These are phyloP conservation scores for Gasteruption jaculator DNA, from an alignment of 2,888 invertebrate species.

Conservation along the genomic window DNA sequence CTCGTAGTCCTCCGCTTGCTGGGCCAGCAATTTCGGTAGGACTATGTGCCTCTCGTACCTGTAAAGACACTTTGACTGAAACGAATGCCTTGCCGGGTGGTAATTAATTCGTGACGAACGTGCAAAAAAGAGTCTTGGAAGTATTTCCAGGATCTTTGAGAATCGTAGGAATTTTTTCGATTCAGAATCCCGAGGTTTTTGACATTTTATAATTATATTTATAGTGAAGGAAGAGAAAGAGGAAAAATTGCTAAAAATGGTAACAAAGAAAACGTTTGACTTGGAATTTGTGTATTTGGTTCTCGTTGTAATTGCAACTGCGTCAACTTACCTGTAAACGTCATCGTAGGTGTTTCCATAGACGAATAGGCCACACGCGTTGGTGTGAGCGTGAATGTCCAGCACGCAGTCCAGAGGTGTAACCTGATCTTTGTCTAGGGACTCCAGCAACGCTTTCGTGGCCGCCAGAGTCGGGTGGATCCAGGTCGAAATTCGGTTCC, in stretches of 20 bases:
- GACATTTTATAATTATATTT: constrained; percentile 2
- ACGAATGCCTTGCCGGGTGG: too few relatives aligned
- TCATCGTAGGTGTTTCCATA: constrained; percentile 93
- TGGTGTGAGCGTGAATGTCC: constrained; percentile 92
- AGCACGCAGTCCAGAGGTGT: constrained; percentile 87
- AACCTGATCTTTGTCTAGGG: constrained; percentile 69
- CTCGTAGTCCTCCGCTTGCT: constrained; percentile 86
- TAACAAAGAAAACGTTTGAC: too few relatives aligned
- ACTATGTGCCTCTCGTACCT: constrained; percentile 93
- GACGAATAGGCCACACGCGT: constrained; percentile 88
- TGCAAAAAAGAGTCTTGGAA: too few relatives aligned
- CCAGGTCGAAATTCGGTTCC: constrained; percentile 86
- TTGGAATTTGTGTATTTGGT: not conserved
- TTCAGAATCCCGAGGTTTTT: not conserved
- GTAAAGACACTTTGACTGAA: too few relatives aligned
- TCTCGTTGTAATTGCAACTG: constrained; percentile 17
- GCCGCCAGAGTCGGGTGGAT: constrained; percentile 89
- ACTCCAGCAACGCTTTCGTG: constrained; percentile 71
- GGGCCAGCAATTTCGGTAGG: constrained; percentile 86
- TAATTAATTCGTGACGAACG: too few relatives aligned
- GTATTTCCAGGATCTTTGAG: too few relatives aligned
- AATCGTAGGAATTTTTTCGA: too few relatives aligned
- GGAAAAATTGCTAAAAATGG: not conserved
- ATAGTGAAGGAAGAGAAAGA: not conserved
- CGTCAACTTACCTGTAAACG: constrained; percentile 67